Base-by-base conservation (phyloP, 2,113 vertebrate species). In the Cariama cristata region DNA sequence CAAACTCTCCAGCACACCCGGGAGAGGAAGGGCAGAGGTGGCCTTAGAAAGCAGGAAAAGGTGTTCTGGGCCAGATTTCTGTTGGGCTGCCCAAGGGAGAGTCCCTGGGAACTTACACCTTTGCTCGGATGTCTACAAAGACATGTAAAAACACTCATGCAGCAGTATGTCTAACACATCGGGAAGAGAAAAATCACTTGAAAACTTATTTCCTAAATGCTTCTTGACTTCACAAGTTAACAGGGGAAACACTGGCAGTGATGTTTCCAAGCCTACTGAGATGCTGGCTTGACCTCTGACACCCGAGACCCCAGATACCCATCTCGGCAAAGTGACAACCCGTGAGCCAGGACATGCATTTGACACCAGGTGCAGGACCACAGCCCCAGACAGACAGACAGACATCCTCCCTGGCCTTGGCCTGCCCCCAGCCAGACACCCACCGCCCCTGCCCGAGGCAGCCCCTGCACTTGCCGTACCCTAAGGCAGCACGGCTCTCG, bases 401-500 rank as follows among this genome's bases (percentile, higher is more conserved):
- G 56, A 35, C 6, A 10, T 19, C n/a, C 28, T n/a, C 28, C 40
- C 2, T 38, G 2, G 22, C 17, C 44, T 58, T 4, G 2, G 27
- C 49, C 69, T 47, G 82, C 28, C 69, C 6, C 1, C 71, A 49
- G 50, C 19, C 26, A 0, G 59, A 40, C 50, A 56, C 69, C 22
- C 4, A 1, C 38, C 6, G 1, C 24, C 66, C 30, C 55, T 23
- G 64, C 64, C 44, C 15, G 4, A 4, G 0, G 45, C 55, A 52
- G 53, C 24, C n/a, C 79, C 44, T 27, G 55, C 12, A 11, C 42
- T 14, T 14, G 42, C 35, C 20, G 0, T 35, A 32, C 30, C 53
- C 12, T 16, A 20, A 24, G 1, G 13, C 24, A 30, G 35, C 12
- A 11, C 3, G 1, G 40, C 18, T 56, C 49, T 45, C 3, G 1